A percentile compares a stretch with the other conserved stretches of the same genome.
phyloP scores from a whole-genome alignment of 2,888 invertebrate genomes.

The Cantharis lateralis region DNA sequence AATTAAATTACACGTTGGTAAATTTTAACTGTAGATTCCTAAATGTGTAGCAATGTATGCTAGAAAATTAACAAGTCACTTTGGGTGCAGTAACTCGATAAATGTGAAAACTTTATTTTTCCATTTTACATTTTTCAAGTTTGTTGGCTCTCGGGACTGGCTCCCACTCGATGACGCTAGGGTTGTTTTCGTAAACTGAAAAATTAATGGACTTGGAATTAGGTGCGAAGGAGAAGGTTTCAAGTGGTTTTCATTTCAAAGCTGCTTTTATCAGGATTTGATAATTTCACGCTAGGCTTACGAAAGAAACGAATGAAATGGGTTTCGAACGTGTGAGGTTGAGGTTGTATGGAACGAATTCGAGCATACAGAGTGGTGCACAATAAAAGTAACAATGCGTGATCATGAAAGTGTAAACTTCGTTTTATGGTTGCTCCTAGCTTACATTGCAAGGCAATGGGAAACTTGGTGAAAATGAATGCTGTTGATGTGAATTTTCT shows the following conservation, averaged over 20 bases:
- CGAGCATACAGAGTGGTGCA: too few relatives aligned
- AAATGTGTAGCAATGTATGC: too few relatives aligned
- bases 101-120: background rate
- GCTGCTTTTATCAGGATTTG: background rate
- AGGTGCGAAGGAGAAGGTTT: background rate
- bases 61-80: background rate
- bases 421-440: too few relatives aligned
- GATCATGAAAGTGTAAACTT: too few relatives aligned
- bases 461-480: background rate
- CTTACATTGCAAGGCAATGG: too few relatives aligned
- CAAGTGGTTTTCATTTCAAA: background rate
- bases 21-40: background rate
- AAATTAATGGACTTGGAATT: background rate
- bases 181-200: background rate
- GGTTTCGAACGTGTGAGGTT: too few relatives aligned
- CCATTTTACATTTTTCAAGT: background rate
- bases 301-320: background rate
- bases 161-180: background rate
- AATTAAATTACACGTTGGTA: background rate
- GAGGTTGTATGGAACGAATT: too few relatives aligned
- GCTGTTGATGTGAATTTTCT: background rate
- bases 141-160: too few relatives aligned
- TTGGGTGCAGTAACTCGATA: background rate
- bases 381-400: too few relatives aligned
- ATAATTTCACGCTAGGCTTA: background rate